Conservation (phyloP, 2,888 invertebrate genomes). For the Noctua fimbriata region DNA sequence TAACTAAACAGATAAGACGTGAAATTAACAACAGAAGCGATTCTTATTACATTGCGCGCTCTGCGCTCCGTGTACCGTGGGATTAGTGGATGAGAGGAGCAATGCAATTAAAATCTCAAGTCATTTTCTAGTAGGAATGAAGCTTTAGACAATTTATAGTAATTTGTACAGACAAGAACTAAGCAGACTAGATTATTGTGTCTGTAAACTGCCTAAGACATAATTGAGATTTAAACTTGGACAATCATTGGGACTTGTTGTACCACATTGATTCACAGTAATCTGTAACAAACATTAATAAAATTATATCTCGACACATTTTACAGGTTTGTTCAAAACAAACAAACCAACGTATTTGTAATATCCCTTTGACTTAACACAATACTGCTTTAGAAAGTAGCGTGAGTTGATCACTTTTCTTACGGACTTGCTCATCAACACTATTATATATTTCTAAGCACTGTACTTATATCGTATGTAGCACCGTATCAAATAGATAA, state of each 20-base stretch:
- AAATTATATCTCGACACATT: no score
- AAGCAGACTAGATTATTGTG: constrained; percentile 16
- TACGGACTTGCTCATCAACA: no score
- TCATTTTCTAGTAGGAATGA: constrained; percentile 34
- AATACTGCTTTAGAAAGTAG: no score
- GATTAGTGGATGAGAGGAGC: constrained; percentile 21
- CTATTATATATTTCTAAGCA: no score
- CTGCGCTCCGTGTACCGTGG: background rate
- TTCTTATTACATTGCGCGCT: constrained; percentile 15
- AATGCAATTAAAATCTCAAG: constrained; percentile 54
- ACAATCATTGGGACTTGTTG: background rate
- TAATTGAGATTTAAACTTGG: constrained; percentile 12
- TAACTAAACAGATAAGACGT: background rate
- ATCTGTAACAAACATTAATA: background rate
- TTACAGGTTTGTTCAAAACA: background rate
- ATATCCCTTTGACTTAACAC: no score
- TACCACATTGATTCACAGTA: background rate
- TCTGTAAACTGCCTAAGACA: constrained; percentile 14
- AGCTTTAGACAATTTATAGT: constrained; percentile 38
- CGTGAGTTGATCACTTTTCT: no score
- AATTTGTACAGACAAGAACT: constrained; percentile 28
- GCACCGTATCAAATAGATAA: no score
- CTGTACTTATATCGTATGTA: no score
- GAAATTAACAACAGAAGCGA: constrained; percentile 6
- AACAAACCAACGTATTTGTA: background rate